Evolutionary conservation across 2,888 invertebrate species (phyloP).

Genomic region (Rhamnusium bicolor): DNA sequence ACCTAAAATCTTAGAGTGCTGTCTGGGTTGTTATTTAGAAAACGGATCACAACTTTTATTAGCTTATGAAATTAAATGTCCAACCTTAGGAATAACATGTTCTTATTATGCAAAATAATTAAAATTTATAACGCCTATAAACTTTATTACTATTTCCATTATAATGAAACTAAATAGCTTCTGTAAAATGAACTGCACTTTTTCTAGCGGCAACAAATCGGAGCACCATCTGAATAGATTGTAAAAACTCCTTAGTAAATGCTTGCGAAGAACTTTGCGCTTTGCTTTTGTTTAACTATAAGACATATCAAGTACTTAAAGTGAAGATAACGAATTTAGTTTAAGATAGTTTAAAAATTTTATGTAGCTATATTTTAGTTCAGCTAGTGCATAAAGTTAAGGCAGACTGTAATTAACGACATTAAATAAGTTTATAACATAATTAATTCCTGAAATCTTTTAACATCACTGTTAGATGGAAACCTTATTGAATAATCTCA

Average conservation of each 20-base stretch:
- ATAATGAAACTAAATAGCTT: background rate
- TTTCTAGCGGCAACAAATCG: background rate
- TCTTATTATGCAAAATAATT: background rate
- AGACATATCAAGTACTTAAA: slow-evolving; percentile 1
- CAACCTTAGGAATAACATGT: no score
- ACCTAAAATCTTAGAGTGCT: no score
- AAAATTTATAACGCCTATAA: background rate
- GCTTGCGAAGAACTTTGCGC: background rate
- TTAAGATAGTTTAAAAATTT: slow-evolving; percentile 28
- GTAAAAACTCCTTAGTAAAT: background rate
- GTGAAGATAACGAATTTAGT: slow-evolving; percentile 8
- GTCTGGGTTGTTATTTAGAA: no score
- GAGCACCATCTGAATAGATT: slow-evolving; percentile 7
- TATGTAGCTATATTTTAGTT: slow-evolving; percentile 7
- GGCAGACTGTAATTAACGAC: background rate
- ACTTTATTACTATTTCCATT: background rate
- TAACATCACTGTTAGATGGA: background rate
- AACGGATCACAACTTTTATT: no score
- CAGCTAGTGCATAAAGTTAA: slow-evolving; percentile 11
- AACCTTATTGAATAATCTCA: slow-evolving; percentile 17
- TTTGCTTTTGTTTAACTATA: background rate
- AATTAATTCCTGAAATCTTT: slow-evolving; percentile 20
- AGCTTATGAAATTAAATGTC: no score
- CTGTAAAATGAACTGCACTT: background rate
- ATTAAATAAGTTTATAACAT: slow-evolving; percentile 26